These are phyloP conservation scores for Cheilosia scutellata DNA, from an alignment of 2,888 invertebrate species.

Conservation along the genomic window DNA sequence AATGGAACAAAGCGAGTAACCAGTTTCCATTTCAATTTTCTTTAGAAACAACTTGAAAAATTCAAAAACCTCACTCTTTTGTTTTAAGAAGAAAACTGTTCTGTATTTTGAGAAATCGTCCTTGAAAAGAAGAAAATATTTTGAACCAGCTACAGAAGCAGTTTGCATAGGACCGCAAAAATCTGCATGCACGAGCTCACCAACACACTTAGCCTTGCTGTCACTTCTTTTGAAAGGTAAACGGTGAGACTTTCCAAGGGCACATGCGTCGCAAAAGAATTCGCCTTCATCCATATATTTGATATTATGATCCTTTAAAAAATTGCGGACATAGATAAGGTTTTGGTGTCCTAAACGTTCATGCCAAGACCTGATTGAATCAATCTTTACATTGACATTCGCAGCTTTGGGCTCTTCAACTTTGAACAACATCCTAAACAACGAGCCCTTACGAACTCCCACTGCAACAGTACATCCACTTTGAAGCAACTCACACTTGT, in stretches of 20 bases:
- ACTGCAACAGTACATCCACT: constrained; percentile 10
- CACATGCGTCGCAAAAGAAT: constrained; percentile 76
- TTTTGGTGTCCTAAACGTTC: constrained; percentile 76
- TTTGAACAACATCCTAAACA: constrained; percentile 63
- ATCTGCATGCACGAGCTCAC: constrained; percentile 77
- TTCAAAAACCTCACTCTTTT: too few species aligned
- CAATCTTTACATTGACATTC: constrained; percentile 30
- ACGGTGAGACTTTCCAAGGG: constrained; percentile 75
- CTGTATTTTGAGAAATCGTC: too few species aligned
- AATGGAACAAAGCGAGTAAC: too few species aligned
- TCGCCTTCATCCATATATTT: constrained; percentile 50
- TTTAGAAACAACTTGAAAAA: too few species aligned
- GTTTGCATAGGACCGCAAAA: constrained; percentile 76
- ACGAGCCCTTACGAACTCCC: constrained; percentile 40
- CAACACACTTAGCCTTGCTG: constrained; percentile 58
- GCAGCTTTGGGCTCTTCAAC: constrained; percentile 26
- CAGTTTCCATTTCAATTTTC: too few species aligned
- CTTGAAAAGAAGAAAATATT: constrained; percentile 73
- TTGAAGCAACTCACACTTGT: constrained; percentile 57
- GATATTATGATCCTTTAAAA: constrained; percentile 67
- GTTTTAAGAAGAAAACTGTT: too few species aligned
- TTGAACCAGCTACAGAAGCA: constrained; percentile 68
- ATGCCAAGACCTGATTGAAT: constrained; percentile 76
- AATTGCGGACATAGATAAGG: constrained; percentile 65
- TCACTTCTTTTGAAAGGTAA: constrained; percentile 59